These are phyloP conservation scores for Sciaenops ocellatus DNA, from an alignment of 2,797 vertebrate species.

Conservation along the genomic window DNA sequence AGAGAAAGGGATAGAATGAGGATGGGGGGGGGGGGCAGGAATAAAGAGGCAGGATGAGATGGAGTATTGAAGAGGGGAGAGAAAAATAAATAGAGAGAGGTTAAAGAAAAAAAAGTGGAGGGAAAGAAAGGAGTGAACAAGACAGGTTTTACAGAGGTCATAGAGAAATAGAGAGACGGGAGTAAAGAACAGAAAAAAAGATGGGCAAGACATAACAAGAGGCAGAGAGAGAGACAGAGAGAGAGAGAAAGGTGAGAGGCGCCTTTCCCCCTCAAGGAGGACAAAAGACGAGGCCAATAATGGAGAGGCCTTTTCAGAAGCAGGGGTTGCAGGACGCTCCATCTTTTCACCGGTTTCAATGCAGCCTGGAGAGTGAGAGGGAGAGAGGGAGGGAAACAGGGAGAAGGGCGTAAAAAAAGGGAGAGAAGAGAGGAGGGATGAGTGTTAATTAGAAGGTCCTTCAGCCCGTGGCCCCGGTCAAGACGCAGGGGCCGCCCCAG, in stretches of 20 bases:
- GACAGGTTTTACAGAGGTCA: slow-evolving; percentile 60
- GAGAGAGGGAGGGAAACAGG: slow-evolving; percentile 62
- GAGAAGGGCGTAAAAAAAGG: slow-evolving; percentile 59
- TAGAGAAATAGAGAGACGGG: slow-evolving; percentile 37
- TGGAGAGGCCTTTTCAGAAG: slow-evolving; percentile 84
- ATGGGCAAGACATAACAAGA: slow-evolving; percentile 58
- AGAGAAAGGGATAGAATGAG: background rate
- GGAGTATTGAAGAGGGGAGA: slow-evolving; percentile 30
- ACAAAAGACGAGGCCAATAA: slow-evolving; percentile 87
- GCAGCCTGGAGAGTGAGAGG: slow-evolving; percentile 67
- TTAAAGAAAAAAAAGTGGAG: slow-evolving; percentile 28
- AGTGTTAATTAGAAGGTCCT: slow-evolving; percentile 91
- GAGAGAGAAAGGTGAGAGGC: slow-evolving; percentile 77
- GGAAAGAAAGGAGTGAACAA: slow-evolving; percentile 38
- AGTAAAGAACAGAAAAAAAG: slow-evolving; percentile 50
- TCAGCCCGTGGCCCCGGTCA: slow-evolving; percentile 86
- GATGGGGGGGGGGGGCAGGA: too few species aligned
- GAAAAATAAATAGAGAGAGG: slow-evolving; percentile 15
- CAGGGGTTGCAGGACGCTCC: slow-evolving; percentile 78
- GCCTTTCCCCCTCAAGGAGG: slow-evolving; percentile 75
- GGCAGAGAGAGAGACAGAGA: slow-evolving; percentile 42
- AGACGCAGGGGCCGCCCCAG: slow-evolving; percentile 86
- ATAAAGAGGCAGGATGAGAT: slow-evolving; percentile 28
- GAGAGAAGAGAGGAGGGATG: slow-evolving; percentile 77
- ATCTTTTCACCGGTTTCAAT: slow-evolving; percentile 85